These are phyloP conservation scores for Drosophila teissieri DNA, from an alignment of 1,140 invertebrate genomes.

Conservation along the genomic window DNA sequence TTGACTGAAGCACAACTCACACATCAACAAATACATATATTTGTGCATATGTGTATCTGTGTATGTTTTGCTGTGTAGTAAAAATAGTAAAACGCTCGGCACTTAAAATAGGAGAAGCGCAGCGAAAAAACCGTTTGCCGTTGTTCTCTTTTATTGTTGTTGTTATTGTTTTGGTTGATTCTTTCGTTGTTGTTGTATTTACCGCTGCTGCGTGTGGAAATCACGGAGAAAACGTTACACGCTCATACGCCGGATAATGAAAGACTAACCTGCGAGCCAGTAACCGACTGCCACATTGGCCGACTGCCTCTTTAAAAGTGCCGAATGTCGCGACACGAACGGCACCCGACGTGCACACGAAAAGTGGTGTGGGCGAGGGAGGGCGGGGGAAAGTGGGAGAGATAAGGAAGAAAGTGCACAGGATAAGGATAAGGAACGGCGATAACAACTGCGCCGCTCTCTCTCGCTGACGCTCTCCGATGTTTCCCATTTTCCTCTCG, in stretches of 20 bases:
- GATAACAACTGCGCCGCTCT: slow-evolving; percentile 56
- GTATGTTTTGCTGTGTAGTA: slow-evolving; percentile 52
- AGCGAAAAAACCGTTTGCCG: slow-evolving; percentile 42
- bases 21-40: slow-evolving; percentile 11
- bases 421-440: slow-evolving; percentile 51
- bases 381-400: slow-evolving; percentile 1
- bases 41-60: slow-evolving; percentile 22
- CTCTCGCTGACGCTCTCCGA: slow-evolving; percentile 6
- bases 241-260: slow-evolving; percentile 74
- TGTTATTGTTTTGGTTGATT: slow-evolving; percentile 42
- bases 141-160: slow-evolving; percentile 35
- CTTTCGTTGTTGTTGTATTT: slow-evolving; percentile 18
- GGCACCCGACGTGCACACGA: slow-evolving; percentile 16
- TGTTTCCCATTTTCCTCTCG: slow-evolving; percentile 21
- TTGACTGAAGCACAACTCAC: slow-evolving; percentile 17
- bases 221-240: slow-evolving; percentile 64
- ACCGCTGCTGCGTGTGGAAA: slow-evolving; percentile 46
- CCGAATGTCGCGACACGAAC: slow-evolving; percentile 9
- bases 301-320: slow-evolving; percentile 26
- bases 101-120: slow-evolving; percentile 60
- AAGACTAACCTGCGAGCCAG: slow-evolving; percentile 62
- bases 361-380: slow-evolving; percentile 5
- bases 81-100: slow-evolving; percentile 60
- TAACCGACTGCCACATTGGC: slow-evolving; percentile 61
- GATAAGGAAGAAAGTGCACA: slow-evolving; percentile 66